Conservation (phyloP, 2,888 invertebrate genomes). For the Rhamnusium bicolor region DNA sequence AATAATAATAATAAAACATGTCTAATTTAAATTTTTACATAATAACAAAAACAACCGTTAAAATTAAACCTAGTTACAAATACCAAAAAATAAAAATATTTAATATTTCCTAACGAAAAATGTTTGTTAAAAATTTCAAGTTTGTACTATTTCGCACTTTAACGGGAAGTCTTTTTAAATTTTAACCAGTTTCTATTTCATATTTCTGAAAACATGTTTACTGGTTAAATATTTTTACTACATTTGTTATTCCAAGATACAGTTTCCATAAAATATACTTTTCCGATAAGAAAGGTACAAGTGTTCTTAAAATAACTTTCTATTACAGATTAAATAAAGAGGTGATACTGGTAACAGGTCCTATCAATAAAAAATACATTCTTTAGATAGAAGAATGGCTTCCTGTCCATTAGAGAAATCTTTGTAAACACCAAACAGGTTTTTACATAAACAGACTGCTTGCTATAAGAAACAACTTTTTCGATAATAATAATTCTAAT, state of each 20-base stretch:
- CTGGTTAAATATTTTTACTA: background rate
- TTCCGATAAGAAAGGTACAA: background rate
- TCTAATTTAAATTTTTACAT: no score
- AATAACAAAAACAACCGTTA: no score
- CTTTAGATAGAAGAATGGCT: slow-evolving; percentile 45
- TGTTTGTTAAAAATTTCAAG: no score
- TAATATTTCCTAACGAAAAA: no score
- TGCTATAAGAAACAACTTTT: slow-evolving; percentile 12
- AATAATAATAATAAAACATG: no score
- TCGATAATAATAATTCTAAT: slow-evolving; percentile 18
- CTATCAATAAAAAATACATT: slow-evolving; percentile 49
- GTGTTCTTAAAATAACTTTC: slow-evolving; percentile 21
- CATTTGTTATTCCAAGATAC: background rate
- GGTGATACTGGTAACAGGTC: slow-evolving; percentile 41
- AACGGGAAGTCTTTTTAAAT: no score
- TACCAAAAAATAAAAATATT: no score
- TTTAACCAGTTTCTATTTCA: no score
- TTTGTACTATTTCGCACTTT: no score
- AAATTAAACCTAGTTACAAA: no score
- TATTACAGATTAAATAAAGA: slow-evolving; percentile 28
- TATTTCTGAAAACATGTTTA: background rate
- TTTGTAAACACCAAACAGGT: slow-evolving; percentile 44
- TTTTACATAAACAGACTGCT: slow-evolving; percentile 44
- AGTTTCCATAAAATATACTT: background rate
- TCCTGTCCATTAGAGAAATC: slow-evolving; percentile 50